phyloP scores from a whole-genome alignment of 2,888 invertebrate species.

The Volucella inflata region DNA sequence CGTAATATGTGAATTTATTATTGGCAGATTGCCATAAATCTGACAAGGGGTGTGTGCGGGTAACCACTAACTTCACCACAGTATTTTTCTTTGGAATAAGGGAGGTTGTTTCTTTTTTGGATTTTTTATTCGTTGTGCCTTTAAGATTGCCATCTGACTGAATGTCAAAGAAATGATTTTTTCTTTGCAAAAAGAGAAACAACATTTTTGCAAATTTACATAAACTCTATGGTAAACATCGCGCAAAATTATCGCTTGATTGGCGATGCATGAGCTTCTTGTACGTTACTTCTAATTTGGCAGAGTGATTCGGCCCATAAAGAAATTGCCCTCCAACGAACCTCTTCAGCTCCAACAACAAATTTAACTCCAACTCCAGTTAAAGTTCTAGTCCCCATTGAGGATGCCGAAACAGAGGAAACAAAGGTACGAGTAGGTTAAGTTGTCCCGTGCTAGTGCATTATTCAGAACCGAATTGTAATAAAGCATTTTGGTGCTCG shows the following conservation, averaged over 20 bases:
- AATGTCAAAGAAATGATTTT: conserved; percentile 32
- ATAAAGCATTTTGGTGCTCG: conserved; percentile 77
- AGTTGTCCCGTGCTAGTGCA: conserved; percentile 77
- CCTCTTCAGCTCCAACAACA: background rate
- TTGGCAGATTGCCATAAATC: conserved; percentile 75
- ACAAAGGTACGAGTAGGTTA: conserved; percentile 74
- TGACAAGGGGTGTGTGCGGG: conserved; percentile 44
- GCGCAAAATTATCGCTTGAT: conserved; percentile 67
- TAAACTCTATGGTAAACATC: conserved; percentile 65
- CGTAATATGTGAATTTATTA: conserved; percentile 76
- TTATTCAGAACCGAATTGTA: conserved; percentile 77
- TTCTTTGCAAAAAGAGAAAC: conserved; percentile 8
- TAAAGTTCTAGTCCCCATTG: background rate
- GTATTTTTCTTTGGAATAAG: conserved; percentile 14
- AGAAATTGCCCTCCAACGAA: conserved; percentile 58
- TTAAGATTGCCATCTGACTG: conserved; percentile 12
- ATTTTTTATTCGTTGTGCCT: conserved; percentile 21
- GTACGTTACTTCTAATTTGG: conserved; percentile 68
- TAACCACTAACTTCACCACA: background rate
- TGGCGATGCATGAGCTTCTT: conserved; percentile 47
- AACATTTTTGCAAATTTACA: conserved; percentile 57
- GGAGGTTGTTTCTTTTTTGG: background rate
- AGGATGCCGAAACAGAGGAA: conserved; percentile 20
- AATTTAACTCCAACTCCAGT: too few species aligned
- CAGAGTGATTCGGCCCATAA: conserved; percentile 70